Base-by-base conservation (phyloP, 2,888 invertebrate genomes). In the Ectemnius cavifrons region DNA sequence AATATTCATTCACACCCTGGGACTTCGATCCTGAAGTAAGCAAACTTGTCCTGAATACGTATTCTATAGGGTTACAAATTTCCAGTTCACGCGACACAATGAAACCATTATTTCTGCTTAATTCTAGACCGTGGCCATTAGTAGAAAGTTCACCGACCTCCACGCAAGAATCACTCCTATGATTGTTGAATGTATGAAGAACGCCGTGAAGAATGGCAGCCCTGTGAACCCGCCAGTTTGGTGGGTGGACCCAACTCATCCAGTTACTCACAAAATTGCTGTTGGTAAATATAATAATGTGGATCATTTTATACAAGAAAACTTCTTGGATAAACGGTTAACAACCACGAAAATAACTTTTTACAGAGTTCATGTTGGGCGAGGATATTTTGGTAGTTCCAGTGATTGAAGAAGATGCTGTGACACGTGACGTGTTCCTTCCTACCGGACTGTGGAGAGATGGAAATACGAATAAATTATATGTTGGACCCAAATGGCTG, bases 211-310 rank as follows among this genome's bases (percentile, higher is more conserved):
- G 1, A 92, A 92, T 1, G 96, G 96, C 11, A 92, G 93, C 2
- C 97, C 96, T 0, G 94, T 96, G 13, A 96, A 96, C 91, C 92
- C 95, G 2, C 97, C 97, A 0, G 92, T 97, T 49, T 97, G 97
- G 97, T 97, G 97, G 97, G 87, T 95, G 0, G 95, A 94, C 82
- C 96, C 97, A 0, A 89, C 87, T 0, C 95, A 97, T 85, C 85
- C 88, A 27, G 92, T 92, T 16, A 94, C 96, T 0, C 91, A 91
- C 46, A 87, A 84, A 16, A 90, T 92, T 72, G 91, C 92, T 69
- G 91, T 92, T 72, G 90, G 92, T 92, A 80, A 83, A 60, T 28
- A 60, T 60, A 60, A 13, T 6, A 37, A n/a, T n/a, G 13, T 37
- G 14, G n/a, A 28, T 3, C 13, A 4, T 62, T 8, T 46, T 45